Evolutionary conservation across 2,888 invertebrate genomes (phyloP), one percentile per base, ranked within the genome.

Genomic region (Drosophila peninsularis): DNA sequence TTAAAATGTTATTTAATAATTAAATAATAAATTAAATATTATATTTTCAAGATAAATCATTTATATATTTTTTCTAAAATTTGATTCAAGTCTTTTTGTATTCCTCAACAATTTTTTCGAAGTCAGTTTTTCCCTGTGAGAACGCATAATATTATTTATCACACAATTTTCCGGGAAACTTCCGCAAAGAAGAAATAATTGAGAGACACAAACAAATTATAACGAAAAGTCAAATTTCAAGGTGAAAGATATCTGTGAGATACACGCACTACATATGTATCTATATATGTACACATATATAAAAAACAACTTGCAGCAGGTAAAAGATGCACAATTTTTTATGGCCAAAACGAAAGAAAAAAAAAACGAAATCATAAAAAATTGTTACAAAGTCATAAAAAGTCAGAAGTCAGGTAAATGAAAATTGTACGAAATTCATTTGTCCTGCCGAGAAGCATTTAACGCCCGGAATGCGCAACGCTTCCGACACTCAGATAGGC

Each of bases 341-440:
- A 70, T 79, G 77, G 47, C 50, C 60, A 57, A 56, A 80, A 70
- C 56, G 53, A 56, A 42, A 41, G 24, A 42, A 44, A 39, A 75
- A 69, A 54, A 50, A 50, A 52, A 24, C 14, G 67, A 80, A 67
- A 73, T 87, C 90, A 89, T 90, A 88, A 90, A 88, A 88, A 90
- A 89, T 76, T 74, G 89, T 89, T 90, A 89, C 80, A 90, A 90
- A 90, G 77, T 89, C 90, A 73, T 88, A 88, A 90, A 88, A 89
- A 81, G 68, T 73, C 71, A 66, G 55, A 71, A 63, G 50, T 54
- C 81, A 84, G 84, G 82, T 88, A 82, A 61, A 50, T 45, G 49
- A 57, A 55, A 56, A 56, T 71, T 37, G 63, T 53, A 77, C 67
- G 79, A 71, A 71, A 68, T 79, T 54, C 71, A 62, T 76, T 84